phyloP scores from a whole-genome alignment of 2,888 invertebrate species.

The Sericinus montela region DNA sequence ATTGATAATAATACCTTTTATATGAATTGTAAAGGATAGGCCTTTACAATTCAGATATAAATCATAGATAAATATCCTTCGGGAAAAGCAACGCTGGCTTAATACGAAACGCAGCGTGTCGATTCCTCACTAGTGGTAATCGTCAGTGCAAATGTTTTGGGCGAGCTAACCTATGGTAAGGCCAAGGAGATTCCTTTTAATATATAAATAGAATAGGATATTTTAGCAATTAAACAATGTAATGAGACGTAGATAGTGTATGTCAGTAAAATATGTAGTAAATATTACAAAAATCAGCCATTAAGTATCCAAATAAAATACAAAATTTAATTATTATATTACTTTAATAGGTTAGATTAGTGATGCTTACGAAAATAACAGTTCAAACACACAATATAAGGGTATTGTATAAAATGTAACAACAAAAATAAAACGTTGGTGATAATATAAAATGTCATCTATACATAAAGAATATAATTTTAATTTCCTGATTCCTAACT shows the following conservation, averaged over 20 bases:
- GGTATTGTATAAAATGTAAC: conserved; percentile 22
- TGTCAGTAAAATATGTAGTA: conserved; percentile 7
- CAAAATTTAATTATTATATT: conserved; percentile 1
- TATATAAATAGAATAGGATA: too few species aligned
- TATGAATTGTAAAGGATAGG: too few species aligned
- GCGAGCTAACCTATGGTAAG: too few species aligned
- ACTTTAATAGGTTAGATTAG: conserved; percentile 12
- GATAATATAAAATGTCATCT: conserved; percentile 39
- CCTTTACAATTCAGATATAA: too few species aligned
- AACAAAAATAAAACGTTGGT: conserved; percentile 25
- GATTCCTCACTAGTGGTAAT: too few species aligned
- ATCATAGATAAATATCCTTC: too few species aligned
- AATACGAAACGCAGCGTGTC: too few species aligned
- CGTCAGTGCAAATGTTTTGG: too few species aligned
- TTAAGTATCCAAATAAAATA: conserved; percentile 1
- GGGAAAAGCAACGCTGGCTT: too few species aligned
- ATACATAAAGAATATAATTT: conserved; percentile 41
- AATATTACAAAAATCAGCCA: conserved; percentile 1
- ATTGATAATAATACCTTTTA: too few species aligned
- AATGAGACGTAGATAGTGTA: neutral
- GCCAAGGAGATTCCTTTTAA: too few species aligned
- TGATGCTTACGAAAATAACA: conserved; percentile 5
- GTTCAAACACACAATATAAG: neutral
- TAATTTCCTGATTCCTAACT: conserved; percentile 38
- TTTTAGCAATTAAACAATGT: too few species aligned